These are phyloP conservation scores for Tapera naevia DNA, from an alignment of 2,797 vertebrate genomes.

Conservation along the genomic window DNA sequence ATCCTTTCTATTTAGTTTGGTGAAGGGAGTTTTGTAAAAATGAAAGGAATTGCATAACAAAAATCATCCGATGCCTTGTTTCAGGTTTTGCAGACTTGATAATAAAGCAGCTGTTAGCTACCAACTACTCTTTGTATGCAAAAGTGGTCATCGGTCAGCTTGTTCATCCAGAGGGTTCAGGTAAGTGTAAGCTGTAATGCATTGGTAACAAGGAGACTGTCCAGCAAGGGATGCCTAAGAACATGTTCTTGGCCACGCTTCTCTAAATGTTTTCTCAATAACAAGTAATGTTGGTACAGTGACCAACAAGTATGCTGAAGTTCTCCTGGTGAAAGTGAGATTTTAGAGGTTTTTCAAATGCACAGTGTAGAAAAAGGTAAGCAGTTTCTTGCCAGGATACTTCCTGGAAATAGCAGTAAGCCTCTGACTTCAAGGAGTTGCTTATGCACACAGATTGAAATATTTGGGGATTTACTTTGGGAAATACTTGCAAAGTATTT, in stretches of 20 bases:
- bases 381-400: background rate
- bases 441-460: too few relatives aligned
- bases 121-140: constrained; percentile 86
- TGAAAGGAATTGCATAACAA: background rate
- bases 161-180: constrained; percentile 88
- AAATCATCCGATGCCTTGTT: background rate
- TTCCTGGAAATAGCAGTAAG: background rate
- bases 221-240: background rate
- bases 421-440: background rate
- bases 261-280: background rate
- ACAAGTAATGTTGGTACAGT: background rate
- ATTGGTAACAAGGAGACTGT: background rate
- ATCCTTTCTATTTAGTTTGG: background rate
- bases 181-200: constrained; percentile 65
- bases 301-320: background rate
- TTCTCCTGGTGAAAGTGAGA: background rate
- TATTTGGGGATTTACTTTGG: too few relatives aligned
- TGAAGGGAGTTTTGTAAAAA: background rate
- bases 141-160: constrained; percentile 90
- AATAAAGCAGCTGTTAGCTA: constrained; percentile 87
- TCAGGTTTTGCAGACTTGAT: constrained; percentile 84
- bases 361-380: background rate
- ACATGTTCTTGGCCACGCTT: background rate
- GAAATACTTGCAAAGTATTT: too few relatives aligned
- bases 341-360: background rate